These are phyloP conservation scores for Corydoras sp. DNA, from an alignment of 2,113 vertebrate genomes.

Conservation along the genomic window DNA sequence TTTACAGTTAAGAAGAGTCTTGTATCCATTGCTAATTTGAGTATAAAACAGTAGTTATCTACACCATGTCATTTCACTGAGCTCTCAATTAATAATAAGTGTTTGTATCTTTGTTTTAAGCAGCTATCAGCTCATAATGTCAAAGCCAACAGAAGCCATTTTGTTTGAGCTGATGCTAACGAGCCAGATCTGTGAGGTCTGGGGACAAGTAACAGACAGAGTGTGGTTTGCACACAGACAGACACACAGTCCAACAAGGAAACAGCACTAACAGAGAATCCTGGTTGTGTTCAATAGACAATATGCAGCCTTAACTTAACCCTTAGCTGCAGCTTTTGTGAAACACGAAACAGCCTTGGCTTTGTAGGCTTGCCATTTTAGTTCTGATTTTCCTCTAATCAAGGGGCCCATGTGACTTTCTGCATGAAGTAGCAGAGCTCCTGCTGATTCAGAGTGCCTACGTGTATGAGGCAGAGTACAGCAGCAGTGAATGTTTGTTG, in stretches of 20 bases:
- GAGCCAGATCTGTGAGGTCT: conserved; percentile 37
- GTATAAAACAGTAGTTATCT: not conserved
- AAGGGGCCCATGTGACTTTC: conserved; percentile 65
- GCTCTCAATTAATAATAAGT: conserved; percentile 32
- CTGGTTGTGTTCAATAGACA: conserved; percentile 26
- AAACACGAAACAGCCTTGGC: conserved; percentile 54
- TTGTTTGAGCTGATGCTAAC: conserved; percentile 38
- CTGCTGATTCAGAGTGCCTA: conserved; percentile 53
- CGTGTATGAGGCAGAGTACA: conserved; percentile 28
- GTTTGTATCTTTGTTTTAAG: conserved; percentile 31
- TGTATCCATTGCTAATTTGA: no score
- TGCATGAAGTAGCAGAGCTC: conserved; percentile 66
- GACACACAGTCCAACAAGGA: conserved; percentile 20
- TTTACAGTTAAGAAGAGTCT: no score
- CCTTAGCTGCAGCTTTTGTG: conserved; percentile 49
- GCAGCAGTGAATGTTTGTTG: conserved; percentile 41
- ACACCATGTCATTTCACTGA: conserved; percentile 17
- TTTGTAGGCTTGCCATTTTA: conserved; percentile 67
- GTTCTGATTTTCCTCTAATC: conserved; percentile 61
- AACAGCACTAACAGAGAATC: conserved; percentile 29
- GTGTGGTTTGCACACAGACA: conserved; percentile 3
- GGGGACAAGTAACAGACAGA: conserved; percentile 8
- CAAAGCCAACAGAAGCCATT: conserved; percentile 44
- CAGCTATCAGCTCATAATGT: conserved; percentile 35
- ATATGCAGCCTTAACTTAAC: conserved; percentile 32